These are phyloP conservation scores for Ptycholaimellus sp. DNA, from an alignment of 2,888 invertebrate species.

Conservation along the genomic window DNA sequence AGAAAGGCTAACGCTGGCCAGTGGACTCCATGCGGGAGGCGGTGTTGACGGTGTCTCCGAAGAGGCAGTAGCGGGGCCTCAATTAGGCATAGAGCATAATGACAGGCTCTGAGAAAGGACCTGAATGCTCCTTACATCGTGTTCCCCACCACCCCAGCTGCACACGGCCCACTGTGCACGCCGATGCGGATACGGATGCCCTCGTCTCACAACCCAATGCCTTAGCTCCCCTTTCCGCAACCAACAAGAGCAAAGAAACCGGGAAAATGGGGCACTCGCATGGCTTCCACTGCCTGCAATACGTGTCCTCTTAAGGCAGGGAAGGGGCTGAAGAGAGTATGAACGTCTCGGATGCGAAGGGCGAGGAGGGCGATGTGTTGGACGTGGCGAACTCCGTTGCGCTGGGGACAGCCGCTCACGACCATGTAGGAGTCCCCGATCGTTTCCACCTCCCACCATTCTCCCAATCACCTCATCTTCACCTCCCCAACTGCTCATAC, in stretches of 20 bases:
- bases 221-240: no score
- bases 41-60: slow-evolving; percentile 21
- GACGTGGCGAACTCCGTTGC: slow-evolving; percentile 21
- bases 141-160: slow-evolving; percentile 24
- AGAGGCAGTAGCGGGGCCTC: slow-evolving; percentile 17
- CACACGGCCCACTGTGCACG: slow-evolving; percentile 21
- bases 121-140: no score
- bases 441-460: no score
- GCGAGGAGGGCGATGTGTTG: slow-evolving; percentile 22
- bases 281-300: no score
- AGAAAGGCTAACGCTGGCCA: no score
- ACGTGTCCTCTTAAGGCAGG: no score
- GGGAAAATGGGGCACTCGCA: no score
- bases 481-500: no score
- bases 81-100: slow-evolving; percentile 1
- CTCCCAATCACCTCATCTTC: no score
- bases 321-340: no score
- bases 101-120: not conserved
- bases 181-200: slow-evolving; percentile 23
- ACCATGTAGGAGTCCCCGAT: slow-evolving; percentile 25
- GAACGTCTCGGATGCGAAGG: slow-evolving; percentile 20
- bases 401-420: slow-evolving; percentile 20
- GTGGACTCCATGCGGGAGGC: slow-evolving; percentile 22
- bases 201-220: no score
- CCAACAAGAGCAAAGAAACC: no score